phyloP scores from a whole-genome alignment of 2,113 vertebrate genomes.

The Phalacrocorax aristotelis region DNA sequence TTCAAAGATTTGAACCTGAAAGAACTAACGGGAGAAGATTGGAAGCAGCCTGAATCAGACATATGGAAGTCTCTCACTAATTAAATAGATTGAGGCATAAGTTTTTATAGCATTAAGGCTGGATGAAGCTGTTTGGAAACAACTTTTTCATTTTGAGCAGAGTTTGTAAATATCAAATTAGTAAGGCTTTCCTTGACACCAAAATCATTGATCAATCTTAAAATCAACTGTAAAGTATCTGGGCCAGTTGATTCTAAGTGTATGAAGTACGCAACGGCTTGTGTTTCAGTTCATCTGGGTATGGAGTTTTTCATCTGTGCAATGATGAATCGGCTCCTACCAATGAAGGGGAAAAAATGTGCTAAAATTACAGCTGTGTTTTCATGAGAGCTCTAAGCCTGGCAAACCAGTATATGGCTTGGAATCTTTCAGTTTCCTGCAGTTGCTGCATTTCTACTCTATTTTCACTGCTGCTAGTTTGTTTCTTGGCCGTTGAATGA shows the following conservation, averaged over 20 bases:
- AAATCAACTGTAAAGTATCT: neutral
- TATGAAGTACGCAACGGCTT: neutral
- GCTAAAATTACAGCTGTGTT: neutral
- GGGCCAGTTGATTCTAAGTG: neutral
- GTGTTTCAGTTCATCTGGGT: neutral
- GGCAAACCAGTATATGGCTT: neutral
- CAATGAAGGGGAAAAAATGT: neutral
- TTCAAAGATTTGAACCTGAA: slow-evolving; percentile 71
- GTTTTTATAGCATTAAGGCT: neutral
- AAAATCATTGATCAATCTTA: neutral
- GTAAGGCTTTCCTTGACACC: neutral
- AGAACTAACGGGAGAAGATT: slow-evolving; percentile 62
- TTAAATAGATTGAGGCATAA: neutral
- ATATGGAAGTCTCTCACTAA: slow-evolving; percentile 53
- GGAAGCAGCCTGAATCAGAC: slow-evolving; percentile 72
- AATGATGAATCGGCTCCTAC: neutral
- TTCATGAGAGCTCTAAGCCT: neutral
- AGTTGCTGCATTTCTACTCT: neutral
- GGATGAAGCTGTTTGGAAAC: neutral
- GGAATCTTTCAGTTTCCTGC: neutral
- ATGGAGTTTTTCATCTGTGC: neutral
- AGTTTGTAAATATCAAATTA: neutral
- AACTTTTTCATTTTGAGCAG: neutral
- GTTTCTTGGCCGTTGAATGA: neutral
- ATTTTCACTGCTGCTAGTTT: neutral